Percentiles rank a stretch among this genome's conserved stretches.
Conservation (phyloP, 2,797 vertebrate species). For the Chromis chromis region DNA sequence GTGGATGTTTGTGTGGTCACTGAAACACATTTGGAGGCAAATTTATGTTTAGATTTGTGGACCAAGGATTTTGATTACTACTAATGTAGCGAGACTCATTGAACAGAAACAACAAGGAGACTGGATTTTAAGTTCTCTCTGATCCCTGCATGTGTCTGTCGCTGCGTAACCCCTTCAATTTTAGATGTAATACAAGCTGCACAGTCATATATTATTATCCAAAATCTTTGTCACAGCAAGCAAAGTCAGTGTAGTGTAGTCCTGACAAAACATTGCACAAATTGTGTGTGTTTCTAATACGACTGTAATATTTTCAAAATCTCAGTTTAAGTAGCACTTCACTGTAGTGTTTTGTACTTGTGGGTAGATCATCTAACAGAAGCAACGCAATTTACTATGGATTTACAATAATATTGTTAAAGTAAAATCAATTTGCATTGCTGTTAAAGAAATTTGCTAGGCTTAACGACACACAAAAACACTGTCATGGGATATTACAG, state of each 20-base stretch:
- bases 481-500: constrained; percentile 13
- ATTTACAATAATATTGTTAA: constrained; percentile 34
- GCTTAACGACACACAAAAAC: constrained; percentile 40
- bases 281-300: background rate
- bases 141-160: background rate
- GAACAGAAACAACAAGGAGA: constrained; percentile 7
- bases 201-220: constrained; percentile 6
- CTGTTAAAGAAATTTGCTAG: constrained; percentile 38
- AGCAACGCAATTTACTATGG: constrained; percentile 36
- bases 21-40: constrained; percentile 14
- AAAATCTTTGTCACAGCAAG: background rate
- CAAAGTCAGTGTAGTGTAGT: background rate
- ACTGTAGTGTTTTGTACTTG: background rate
- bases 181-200: constrained; percentile 5
- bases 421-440: constrained; percentile 50
- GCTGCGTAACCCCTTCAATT: background rate
- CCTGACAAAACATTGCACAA: background rate
- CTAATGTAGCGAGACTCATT: constrained; percentile 14
- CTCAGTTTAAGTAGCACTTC: background rate
- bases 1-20: constrained; percentile 12
- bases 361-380: constrained; percentile 27
- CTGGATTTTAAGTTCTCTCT: background rate
- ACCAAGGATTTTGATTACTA: constrained; percentile 4
- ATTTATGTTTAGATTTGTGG: constrained; percentile 24
- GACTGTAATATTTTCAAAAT: background rate